Evolutionary conservation across 1,140 invertebrate species (phyloP).

Genomic region (Drosophila ogumai): DNA sequence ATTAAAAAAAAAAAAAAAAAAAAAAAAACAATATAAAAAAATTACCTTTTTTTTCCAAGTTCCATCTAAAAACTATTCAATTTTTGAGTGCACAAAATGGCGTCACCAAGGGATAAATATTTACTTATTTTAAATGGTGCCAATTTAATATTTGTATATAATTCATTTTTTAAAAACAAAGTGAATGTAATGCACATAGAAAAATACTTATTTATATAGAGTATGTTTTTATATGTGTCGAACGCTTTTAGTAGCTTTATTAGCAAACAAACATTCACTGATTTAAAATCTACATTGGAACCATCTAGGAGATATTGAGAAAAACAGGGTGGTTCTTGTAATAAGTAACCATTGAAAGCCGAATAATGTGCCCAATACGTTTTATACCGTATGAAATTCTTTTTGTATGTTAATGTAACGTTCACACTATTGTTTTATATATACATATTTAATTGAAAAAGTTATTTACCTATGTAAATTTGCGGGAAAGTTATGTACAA

Average conservation of each 20-base stretch:
- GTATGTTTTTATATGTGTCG: not conserved
- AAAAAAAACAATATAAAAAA: conserved; percentile 5
- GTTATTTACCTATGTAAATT: too few relatives aligned
- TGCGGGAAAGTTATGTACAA: too few relatives aligned
- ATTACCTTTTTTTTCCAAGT: conserved; percentile 75
- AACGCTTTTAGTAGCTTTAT: not conserved
- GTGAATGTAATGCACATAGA: not conserved
- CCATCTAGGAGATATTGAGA: conserved; percentile 19
- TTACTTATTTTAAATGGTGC: conserved; percentile 14
- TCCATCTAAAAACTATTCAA: conserved; percentile 66
- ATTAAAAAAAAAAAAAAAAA: not conserved
- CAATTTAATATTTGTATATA: not conserved
- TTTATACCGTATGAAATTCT: not conserved
- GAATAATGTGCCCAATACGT: not conserved
- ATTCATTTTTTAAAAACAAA: conserved; percentile 9
- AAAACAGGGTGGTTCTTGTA: conserved; percentile 27
- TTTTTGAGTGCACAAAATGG: conserved; percentile 67
- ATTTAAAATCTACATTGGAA: not conserved
- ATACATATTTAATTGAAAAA: too few relatives aligned
- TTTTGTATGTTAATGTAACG: not conserved
- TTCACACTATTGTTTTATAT: not conserved
- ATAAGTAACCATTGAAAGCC: not conserved
- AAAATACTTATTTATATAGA: not conserved
- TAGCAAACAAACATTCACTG: conserved; percentile 26
- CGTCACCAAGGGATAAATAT: conserved; percentile 43